Conservation (phyloP, 2,113 vertebrate genomes). For the Lophura nycthemera region DNA sequence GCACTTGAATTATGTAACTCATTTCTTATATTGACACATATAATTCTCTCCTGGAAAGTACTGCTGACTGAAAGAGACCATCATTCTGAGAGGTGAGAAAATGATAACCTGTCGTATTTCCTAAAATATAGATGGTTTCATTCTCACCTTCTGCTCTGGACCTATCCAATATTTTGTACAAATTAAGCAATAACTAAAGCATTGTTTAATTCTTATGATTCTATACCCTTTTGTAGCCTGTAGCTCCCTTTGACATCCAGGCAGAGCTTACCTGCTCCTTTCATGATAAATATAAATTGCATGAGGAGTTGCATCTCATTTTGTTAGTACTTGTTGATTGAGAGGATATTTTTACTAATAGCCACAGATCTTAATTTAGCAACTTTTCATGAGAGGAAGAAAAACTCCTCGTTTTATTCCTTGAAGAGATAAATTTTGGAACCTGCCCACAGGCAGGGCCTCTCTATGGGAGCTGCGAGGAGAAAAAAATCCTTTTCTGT, state of each 20-base stretch:
- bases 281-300: background rate
- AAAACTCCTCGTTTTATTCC: background rate
- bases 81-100: background rate
- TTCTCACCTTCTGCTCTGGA: background rate
- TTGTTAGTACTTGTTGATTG: background rate
- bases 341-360: background rate
- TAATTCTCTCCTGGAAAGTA: background rate
- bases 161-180: background rate
- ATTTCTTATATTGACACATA: background rate
- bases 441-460: background rate
- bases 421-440: background rate
- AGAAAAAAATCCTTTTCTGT: background rate
- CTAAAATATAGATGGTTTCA: background rate
- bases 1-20: background rate
- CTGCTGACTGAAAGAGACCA: background rate
- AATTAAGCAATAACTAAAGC: background rate
- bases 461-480: background rate
- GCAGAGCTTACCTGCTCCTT: background rate
- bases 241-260: background rate
- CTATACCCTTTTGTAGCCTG: background rate
- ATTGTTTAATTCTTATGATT: background rate
- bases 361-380: background rate
- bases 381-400: background rate
- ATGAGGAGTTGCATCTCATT: background rate
- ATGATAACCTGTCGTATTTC: background rate